Evolutionary conservation across 2,797 vertebrate genomes (phyloP).

Genomic region (Girardinus metallicus): DNA sequence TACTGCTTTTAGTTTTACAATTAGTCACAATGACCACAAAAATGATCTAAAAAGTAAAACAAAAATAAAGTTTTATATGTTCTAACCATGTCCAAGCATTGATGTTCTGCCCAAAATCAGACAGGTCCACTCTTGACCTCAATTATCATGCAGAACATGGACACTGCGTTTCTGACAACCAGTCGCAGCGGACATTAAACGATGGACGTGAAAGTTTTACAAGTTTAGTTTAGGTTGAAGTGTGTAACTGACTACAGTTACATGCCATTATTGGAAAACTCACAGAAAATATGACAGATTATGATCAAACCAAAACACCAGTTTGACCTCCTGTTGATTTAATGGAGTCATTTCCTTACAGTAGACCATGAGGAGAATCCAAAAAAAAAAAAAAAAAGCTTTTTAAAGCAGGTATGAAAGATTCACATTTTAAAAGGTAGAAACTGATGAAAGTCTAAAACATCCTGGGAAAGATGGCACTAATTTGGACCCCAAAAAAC

Average conservation of each 20-base stretch:
- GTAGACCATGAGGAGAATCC: not conserved
- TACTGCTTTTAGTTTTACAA: not conserved
- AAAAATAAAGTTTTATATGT: not conserved
- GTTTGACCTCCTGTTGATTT: not conserved
- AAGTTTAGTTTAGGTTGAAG: not conserved
- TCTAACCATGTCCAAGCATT: not conserved
- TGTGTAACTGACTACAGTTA: not conserved
- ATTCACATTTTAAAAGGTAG: not conserved
- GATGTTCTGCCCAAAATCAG: not conserved
- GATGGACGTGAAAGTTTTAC: no score
- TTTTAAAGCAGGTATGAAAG: not conserved
- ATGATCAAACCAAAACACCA: not conserved
- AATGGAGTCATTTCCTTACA: not conserved
- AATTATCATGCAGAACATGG: conserved; percentile 7
- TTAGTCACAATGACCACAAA: not conserved
- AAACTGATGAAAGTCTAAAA: not conserved
- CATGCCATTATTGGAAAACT: not conserved
- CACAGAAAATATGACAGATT: not conserved
- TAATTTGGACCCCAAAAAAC: not conserved
- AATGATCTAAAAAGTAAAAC: not conserved
- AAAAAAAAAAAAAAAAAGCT: not conserved
- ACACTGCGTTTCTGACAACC: not conserved
- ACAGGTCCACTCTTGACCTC: not conserved
- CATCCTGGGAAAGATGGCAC: not conserved
- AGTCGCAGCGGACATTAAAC: not conserved